Percentiles rank a stretch among this genome's conserved stretches.
phyloP scores from a whole-genome alignment of 2,113 vertebrate species.

The Callaeas wilsoni region DNA sequence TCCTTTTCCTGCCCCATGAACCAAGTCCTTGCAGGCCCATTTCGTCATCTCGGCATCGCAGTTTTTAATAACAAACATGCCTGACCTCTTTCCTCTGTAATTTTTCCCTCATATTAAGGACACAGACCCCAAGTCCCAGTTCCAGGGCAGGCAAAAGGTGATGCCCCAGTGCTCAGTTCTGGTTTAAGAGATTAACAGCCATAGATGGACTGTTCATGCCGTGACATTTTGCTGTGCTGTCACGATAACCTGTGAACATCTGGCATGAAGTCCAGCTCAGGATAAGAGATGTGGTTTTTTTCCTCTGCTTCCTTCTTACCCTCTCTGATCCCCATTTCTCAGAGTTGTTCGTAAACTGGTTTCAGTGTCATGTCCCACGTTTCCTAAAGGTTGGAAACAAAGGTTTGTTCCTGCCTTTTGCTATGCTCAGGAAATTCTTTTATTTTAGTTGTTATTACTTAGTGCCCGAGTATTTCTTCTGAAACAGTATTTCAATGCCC shows the following conservation, averaged over 20 bases:
- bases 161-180: neutral
- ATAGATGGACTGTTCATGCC: fast-evolving
- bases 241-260: neutral
- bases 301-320: neutral
- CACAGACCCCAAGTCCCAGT: neutral
- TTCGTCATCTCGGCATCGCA: neutral
- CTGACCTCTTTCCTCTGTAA: neutral
- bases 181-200: neutral
- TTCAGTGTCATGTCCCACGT: neutral
- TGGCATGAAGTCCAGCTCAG: neutral
- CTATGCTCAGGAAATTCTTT: neutral
- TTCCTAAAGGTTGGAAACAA: neutral
- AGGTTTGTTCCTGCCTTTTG: neutral
- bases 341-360: neutral
- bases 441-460: neutral
- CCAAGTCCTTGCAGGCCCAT: neutral
- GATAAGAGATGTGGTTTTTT: neutral
- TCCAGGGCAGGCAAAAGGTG: neutral
- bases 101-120: neutral
- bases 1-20: neutral
- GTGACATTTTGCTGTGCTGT: neutral
- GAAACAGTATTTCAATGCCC: neutral
- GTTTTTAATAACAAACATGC: neutral
- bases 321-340: neutral
- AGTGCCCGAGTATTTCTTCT: neutral